These are phyloP conservation scores for Pelosia muscerda DNA, from an alignment of 2,888 invertebrate genomes.

Conservation along the genomic window DNA sequence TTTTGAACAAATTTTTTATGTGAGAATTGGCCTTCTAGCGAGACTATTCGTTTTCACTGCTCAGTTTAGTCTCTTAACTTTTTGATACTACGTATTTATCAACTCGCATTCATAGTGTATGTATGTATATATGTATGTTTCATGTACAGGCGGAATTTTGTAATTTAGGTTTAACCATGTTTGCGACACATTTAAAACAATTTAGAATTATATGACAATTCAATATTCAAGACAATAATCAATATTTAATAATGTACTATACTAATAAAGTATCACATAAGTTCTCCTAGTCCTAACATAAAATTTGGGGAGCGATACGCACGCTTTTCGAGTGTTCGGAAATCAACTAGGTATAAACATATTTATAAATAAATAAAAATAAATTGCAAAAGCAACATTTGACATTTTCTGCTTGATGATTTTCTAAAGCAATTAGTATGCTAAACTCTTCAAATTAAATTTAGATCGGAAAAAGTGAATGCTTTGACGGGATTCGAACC, in stretches of 20 bases:
- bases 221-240: not conserved
- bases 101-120: not conserved
- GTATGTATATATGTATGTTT: not conserved
- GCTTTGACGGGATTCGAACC: no score
- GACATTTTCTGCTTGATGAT: no score
- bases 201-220: constrained; percentile 1
- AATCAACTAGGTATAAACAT: not conserved
- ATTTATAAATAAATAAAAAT: no score
- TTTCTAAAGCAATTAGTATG: no score
- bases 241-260: not conserved
- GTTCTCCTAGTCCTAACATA: not conserved
- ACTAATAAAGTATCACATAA: not conserved
- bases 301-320: not conserved
- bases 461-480: no score
- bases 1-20: no score
- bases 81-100: not conserved
- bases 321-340: not conserved
- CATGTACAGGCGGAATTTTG: not conserved
- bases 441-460: no score
- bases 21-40: no score
- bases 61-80: not conserved
- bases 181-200: not conserved
- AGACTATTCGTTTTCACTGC: not conserved
- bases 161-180: not conserved
- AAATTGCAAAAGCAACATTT: no score